Percentiles rank a stretch among this genome's conserved stretches.
phyloP scores from a whole-genome alignment of 2,797 vertebrate species.

The Rhynchonycteris naso region DNA sequence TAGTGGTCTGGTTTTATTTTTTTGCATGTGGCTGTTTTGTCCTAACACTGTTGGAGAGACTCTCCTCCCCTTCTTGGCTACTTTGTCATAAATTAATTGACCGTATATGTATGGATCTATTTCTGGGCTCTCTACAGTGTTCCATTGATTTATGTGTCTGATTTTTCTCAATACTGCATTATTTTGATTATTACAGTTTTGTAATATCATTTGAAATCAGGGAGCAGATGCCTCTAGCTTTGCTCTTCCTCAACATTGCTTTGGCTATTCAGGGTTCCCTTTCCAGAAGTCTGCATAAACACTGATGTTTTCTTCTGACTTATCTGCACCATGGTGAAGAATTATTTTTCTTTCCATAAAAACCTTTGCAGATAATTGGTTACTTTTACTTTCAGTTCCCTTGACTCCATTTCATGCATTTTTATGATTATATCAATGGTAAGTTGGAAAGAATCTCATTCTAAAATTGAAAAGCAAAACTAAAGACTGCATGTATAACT shows the following conservation, averaged over 20 bases:
- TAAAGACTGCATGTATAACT: neutral
- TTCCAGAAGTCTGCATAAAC: neutral
- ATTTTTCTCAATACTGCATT: neutral
- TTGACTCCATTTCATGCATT: neutral
- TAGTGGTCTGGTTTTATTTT: neutral
- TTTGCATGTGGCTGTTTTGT: neutral
- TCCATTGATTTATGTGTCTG: neutral
- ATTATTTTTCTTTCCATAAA: neutral
- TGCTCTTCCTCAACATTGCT: neutral
- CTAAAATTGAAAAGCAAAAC: neutral
- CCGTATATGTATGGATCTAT: neutral
- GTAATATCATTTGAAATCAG: neutral
- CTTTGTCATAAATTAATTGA: neutral
- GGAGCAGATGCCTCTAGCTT: neutral
- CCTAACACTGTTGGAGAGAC: neutral
- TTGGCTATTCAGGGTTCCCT: neutral
- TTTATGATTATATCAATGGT: neutral
- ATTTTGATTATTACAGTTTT: neutral
- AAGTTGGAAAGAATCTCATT: neutral
- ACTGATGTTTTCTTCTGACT: neutral
- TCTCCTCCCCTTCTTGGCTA: neutral
- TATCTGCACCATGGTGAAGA: neutral
- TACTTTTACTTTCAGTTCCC: conserved; percentile 7
- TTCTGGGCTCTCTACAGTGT: neutral
- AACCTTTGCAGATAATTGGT: neutral